Percentiles rank a stretch among this genome's conserved stretches.
Conservation (phyloP, 2,888 invertebrate genomes). For the Frankliniella intonsa region DNA sequence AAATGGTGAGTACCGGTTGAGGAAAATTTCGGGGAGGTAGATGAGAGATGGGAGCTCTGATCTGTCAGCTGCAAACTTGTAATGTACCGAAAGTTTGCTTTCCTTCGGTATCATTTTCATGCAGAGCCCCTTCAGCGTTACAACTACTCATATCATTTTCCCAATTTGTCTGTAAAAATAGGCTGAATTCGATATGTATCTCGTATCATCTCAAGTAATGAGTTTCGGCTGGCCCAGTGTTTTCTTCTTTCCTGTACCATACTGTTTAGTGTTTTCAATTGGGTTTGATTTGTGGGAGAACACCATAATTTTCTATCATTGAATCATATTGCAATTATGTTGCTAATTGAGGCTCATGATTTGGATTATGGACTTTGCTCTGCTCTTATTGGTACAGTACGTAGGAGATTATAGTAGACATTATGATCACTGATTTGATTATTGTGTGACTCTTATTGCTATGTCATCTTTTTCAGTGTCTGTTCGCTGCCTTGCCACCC, state of each 20-base stretch:
- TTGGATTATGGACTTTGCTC: not conserved
- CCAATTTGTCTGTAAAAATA: not conserved
- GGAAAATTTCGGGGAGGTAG: not conserved
- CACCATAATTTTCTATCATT: not conserved
- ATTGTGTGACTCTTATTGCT: not conserved
- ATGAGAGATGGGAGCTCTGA: not conserved
- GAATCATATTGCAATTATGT: not conserved
- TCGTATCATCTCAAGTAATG: not conserved
- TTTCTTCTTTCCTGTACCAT: not conserved
- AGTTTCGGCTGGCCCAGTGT: not conserved
- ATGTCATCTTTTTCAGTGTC: not conserved
- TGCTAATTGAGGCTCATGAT: not conserved
- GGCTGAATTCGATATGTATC: not conserved
- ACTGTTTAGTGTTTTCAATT: not conserved
- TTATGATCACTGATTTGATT: not conserved
- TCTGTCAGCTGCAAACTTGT: not conserved
- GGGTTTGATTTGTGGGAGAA: not conserved
- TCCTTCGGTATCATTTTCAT: not conserved
- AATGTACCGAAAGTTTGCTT: not conserved
- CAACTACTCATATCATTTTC: not conserved
- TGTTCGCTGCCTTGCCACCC: not conserved
- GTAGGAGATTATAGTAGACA: not conserved
- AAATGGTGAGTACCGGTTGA: slow-evolving; percentile 7
- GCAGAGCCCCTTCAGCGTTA: not conserved
- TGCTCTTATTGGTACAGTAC: not conserved